phyloP scores from a whole-genome alignment of 2,888 invertebrate genomes.

The Phasia obesa region DNA sequence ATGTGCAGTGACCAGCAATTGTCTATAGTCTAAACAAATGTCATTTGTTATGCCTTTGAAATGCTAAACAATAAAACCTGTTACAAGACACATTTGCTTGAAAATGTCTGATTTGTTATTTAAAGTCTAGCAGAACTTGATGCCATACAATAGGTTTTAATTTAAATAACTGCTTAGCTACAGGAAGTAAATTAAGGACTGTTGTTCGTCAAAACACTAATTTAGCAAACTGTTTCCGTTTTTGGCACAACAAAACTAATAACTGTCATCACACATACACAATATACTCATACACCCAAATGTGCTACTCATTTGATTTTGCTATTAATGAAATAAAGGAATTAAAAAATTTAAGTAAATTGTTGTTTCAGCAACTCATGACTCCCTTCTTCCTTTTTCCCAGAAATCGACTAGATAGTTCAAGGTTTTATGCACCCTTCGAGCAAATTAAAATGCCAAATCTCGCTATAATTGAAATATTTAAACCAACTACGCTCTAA shows the following conservation, averaged over 20 bases:
- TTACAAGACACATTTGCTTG: neutral
- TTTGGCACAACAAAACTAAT: neutral
- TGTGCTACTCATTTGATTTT: too few relatives aligned
- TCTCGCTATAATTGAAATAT: too few relatives aligned
- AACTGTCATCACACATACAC: neutral
- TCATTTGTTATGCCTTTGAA: constrained; percentile 9
- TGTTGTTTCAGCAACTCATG: too few relatives aligned
- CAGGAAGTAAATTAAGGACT: neutral
- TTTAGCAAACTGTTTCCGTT: constrained; percentile 39
- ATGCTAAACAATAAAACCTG: constrained; percentile 8
- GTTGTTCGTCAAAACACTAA: constrained; percentile 58
- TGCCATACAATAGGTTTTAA: constrained; percentile 31
- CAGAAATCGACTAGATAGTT: too few relatives aligned
- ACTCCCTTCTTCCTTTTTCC: too few relatives aligned
- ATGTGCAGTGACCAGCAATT: neutral
- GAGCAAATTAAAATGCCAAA: too few relatives aligned
- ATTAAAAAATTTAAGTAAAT: too few relatives aligned
- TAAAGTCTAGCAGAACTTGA: neutral
- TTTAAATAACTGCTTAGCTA: constrained; percentile 40
- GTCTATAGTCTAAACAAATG: neutral
- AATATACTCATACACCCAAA: neutral
- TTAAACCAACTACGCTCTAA: too few relatives aligned
- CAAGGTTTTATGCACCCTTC: too few relatives aligned
- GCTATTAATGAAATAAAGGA: too few relatives aligned
- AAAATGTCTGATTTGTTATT: constrained; percentile 1